These are phyloP conservation scores for Notodonta ziczac DNA, from an alignment of 2,888 invertebrate species.

Conservation along the genomic window DNA sequence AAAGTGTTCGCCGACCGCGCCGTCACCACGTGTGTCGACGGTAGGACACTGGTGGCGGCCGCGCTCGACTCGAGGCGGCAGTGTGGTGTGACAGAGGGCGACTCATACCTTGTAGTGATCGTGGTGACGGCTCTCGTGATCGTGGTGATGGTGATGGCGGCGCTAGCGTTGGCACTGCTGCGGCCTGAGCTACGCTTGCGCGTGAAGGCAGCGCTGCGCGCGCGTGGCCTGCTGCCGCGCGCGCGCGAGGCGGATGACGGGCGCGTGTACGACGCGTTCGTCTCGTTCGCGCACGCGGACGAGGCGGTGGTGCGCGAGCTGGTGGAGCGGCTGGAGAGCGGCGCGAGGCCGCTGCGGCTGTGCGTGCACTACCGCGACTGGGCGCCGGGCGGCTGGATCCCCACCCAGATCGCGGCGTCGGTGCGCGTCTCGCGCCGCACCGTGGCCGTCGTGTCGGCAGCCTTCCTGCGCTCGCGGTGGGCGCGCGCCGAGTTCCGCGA, in stretches of 20 bases:
- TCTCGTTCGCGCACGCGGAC: slow-evolving; percentile 91
- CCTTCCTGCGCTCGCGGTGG: slow-evolving; percentile 76
- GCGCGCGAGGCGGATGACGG: slow-evolving; percentile 30
- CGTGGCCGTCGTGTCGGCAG: slow-evolving; percentile 26
- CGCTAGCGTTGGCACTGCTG: slow-evolving; percentile 12
- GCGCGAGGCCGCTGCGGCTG: slow-evolving; percentile 75
- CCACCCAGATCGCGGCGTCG: slow-evolving; percentile 19
- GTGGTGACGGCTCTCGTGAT: not conserved
- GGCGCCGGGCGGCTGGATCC: slow-evolving; percentile 49
- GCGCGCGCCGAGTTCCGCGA: slow-evolving; percentile 87
- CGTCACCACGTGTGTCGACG: not conserved
- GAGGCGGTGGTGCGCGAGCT: slow-evolving; percentile 87
- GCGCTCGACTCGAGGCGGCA: not conserved
- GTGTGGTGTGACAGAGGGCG: too few species aligned
- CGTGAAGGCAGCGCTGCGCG: slow-evolving; percentile 25
- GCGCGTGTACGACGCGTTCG: slow-evolving; percentile 88
- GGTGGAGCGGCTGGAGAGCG: slow-evolving; percentile 85
- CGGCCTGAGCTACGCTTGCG: slow-evolving; percentile 20
- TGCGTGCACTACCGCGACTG: slow-evolving; percentile 91
- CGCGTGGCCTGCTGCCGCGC: slow-evolving; percentile 23
- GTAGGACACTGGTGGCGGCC: not conserved
- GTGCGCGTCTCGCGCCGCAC: slow-evolving; percentile 16
- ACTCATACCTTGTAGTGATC: not conserved
- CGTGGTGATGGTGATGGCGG: slow-evolving; percentile 10
- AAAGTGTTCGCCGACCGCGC: not conserved